Conservation (phyloP, 2,113 vertebrate genomes). For the Calidris pygmaea region DNA sequence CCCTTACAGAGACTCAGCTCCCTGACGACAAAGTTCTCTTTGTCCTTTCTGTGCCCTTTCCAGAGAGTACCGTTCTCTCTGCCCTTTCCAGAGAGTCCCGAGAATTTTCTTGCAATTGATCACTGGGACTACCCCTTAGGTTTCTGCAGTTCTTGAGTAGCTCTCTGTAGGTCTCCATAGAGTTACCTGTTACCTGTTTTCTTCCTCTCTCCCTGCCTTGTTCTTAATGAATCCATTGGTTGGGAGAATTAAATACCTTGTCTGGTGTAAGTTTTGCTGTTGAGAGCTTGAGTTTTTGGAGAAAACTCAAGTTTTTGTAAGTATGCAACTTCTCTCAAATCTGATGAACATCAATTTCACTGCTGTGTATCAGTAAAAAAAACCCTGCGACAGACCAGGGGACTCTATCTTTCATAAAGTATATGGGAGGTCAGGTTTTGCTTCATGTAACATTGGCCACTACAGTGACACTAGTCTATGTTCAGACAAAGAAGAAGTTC, state of each 20-base stretch:
- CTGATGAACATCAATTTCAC: not conserved
- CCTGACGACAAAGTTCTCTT: rapidly evolving
- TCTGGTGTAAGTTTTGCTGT: not conserved
- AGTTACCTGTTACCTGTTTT: rapidly evolving
- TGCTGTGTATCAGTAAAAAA: not conserved
- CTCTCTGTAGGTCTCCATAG: not conserved
- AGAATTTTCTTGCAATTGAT: not conserved
- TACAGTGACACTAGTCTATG: not conserved
- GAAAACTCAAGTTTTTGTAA: not conserved
- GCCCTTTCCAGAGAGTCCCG: not conserved
- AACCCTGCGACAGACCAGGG: not conserved
- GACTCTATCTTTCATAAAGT: not conserved
- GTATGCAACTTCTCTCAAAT: not conserved
- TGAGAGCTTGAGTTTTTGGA: not conserved
- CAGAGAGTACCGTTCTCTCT: rapidly evolving
- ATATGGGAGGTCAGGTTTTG: not conserved
- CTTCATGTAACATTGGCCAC: not conserved
- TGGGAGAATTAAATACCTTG: not conserved
- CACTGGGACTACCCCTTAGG: not conserved
- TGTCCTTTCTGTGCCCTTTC: no score
- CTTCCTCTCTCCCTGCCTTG: not conserved
- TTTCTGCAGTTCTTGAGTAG: not conserved
- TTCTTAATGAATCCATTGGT: not conserved
- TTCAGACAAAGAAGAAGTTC: not conserved
- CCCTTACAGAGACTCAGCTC: not conserved